A percentile compares a stretch with the other conserved stretches of the same genome.
phyloP scores from a whole-genome alignment of 1,140 invertebrate species.

The Oryctes rhinoceros region DNA sequence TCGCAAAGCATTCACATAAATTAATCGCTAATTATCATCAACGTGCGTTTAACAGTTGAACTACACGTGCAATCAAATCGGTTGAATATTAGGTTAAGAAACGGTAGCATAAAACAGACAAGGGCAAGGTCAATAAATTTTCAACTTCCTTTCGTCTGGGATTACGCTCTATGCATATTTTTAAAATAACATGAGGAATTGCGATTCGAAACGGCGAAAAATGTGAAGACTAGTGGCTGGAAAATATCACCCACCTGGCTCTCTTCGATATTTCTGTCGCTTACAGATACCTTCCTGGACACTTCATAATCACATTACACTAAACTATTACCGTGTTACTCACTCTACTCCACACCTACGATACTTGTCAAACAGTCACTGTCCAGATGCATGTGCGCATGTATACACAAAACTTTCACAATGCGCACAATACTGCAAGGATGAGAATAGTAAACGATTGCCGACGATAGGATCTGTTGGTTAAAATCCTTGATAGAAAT shows the following conservation, averaged over 20 bases:
- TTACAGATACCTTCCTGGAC: background rate
- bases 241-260: constrained; percentile 12
- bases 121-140: constrained; percentile 37
- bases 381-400: background rate
- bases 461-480: background rate
- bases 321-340: constrained; percentile 25
- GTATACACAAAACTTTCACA: constrained; percentile 19
- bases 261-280: background rate
- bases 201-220: background rate
- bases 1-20: background rate
- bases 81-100: constrained; percentile 9
- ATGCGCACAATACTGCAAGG: constrained; percentile 20
- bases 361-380: constrained; percentile 25
- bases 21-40: background rate
- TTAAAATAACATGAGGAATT: background rate
- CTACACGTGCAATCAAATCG: background rate
- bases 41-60: background rate
- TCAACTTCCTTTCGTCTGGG: constrained; percentile 20
- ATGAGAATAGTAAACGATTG: background rate
- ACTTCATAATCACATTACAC: constrained; percentile 25
- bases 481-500: background rate
- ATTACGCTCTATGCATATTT: background rate
- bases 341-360: constrained; percentile 33
- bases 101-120: background rate
- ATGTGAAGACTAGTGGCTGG: background rate